Conservation (phyloP, 2,888 invertebrate species). For the Eurois occulta region DNA sequence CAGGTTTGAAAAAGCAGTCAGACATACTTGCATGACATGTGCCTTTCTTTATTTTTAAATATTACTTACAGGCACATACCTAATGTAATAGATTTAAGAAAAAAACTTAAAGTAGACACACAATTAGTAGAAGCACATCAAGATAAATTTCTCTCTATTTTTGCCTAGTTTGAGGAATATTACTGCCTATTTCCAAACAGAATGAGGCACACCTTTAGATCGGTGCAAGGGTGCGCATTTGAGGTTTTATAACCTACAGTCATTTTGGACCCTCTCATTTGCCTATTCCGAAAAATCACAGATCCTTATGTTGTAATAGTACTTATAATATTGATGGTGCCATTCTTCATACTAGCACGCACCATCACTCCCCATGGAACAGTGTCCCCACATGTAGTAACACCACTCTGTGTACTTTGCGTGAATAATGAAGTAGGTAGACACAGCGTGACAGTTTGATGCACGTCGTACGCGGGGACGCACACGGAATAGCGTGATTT, state of each 20-base stretch:
- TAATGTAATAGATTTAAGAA: neutral
- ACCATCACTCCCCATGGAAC: constrained; percentile 7
- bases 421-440: constrained; percentile 41
- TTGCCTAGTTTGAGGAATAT: neutral
- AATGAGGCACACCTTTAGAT: too few relatives aligned
- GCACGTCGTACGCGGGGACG: constrained; percentile 19
- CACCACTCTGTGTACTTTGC: constrained; percentile 31
- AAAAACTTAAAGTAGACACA: neutral
- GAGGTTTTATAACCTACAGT: neutral
- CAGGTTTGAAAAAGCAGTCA: neutral
- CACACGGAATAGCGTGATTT: constrained; percentile 34
- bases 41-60: neutral
- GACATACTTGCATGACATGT: neutral
- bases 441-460: constrained; percentile 23
- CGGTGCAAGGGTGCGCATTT: too few relatives aligned
- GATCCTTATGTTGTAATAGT: neutral
- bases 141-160: neutral
- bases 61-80: neutral
- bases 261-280: neutral
- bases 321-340: constrained; percentile 1
- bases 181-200: neutral
- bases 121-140: neutral
- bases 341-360: neutral
- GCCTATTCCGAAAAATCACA: neutral
- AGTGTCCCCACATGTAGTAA: neutral